Conservation (phyloP, 2,888 invertebrate genomes). For the Strigamia transsilvanica region DNA sequence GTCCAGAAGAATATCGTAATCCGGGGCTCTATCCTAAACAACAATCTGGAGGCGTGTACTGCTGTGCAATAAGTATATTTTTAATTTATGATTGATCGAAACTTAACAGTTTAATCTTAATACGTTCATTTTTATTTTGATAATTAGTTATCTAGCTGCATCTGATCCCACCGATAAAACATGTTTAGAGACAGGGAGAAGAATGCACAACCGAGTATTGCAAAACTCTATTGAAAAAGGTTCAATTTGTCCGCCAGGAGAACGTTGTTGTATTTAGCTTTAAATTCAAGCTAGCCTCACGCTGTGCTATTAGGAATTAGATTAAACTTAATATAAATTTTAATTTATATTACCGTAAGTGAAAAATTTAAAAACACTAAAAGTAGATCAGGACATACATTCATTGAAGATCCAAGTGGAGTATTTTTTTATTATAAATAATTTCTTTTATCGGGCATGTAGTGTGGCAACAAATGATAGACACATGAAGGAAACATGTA, state of each 20-base stretch:
- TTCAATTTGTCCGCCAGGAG: not conserved
- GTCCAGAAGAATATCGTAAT: not conserved
- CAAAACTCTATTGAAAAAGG: not conserved
- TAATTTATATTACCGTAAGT: too few relatives aligned
- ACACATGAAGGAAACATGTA: too few relatives aligned
- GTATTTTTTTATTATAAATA: too few relatives aligned
- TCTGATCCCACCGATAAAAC: not conserved
- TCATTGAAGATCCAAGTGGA: too few relatives aligned
- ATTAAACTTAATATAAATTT: too few relatives aligned
- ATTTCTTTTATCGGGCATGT: too few relatives aligned
- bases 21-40: not conserved
- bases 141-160: not conserved
- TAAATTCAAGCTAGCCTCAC: not conserved
- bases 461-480: too few relatives aligned
- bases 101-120: not conserved
- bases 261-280: not conserved
- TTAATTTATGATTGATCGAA: not conserved
- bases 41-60: not conserved
- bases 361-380: too few relatives aligned
- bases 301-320: not conserved
- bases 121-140: not conserved
- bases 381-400: too few relatives aligned
- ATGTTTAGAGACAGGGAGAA: not conserved
- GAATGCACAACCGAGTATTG: not conserved
- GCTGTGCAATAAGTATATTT: not conserved